These are phyloP conservation scores for Sinocyclocheilus anophthalmus DNA, from an alignment of 2,113 vertebrate genomes.

Conservation along the genomic window DNA sequence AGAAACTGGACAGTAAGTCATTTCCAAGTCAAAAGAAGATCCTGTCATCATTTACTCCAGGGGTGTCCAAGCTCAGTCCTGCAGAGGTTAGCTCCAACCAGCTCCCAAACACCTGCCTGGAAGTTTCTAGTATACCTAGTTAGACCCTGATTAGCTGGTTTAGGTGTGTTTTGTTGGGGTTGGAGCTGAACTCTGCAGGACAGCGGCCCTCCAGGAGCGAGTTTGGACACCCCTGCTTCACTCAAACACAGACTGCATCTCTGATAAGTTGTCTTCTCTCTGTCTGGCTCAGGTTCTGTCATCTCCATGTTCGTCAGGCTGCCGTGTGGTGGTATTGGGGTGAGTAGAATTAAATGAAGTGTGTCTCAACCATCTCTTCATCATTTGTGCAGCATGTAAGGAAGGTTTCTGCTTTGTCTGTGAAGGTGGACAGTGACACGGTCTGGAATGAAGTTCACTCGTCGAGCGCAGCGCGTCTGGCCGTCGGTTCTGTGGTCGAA, in stretches of 20 bases:
- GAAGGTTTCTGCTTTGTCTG: not conserved
- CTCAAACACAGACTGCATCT: not conserved
- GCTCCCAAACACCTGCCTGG: too few relatives aligned
- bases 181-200: too few relatives aligned
- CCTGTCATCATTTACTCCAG: too few relatives aligned
- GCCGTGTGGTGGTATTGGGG: slow-evolving; percentile 93
- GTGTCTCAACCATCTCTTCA: not conserved
- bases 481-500: slow-evolving; percentile 92
- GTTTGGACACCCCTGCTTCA: too few relatives aligned
- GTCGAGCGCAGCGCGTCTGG: slow-evolving; percentile 88
- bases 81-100: too few relatives aligned
- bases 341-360: slow-evolving; percentile 65
- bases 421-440: slow-evolving; percentile 95
- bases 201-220: too few relatives aligned
- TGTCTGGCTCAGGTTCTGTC: slow-evolving; percentile 79
- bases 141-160: too few relatives aligned
- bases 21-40: not conserved
- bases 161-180: too few relatives aligned
- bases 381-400: not conserved
- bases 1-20: slow-evolving; percentile 93
- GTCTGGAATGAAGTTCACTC: slow-evolving; percentile 98
- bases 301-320: slow-evolving; percentile 92
- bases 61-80: too few relatives aligned
- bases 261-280: slow-evolving; percentile 8
- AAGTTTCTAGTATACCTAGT: too few relatives aligned